Conservation (phyloP, 64 coral and sea anemone genomes). For the Montipora efflorescens region DNA sequence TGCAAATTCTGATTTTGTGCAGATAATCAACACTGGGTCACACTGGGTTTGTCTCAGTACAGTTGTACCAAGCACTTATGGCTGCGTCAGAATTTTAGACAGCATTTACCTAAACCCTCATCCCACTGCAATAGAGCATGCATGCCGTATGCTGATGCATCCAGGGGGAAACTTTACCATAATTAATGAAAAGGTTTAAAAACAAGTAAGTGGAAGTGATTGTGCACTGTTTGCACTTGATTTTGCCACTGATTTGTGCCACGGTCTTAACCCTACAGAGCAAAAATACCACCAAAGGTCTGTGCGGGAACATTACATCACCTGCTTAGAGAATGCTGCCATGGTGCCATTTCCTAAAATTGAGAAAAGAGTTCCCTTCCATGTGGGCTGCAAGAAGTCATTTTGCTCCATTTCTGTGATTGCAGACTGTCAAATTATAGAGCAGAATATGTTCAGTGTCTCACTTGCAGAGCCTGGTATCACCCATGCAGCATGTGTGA, state of each 20-base stretch:
- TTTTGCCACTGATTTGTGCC: constrained; percentile 78
- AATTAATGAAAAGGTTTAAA: constrained; percentile 73
- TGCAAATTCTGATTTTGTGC: no score
- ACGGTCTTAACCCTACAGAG: constrained; percentile 65
- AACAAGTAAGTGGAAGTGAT: constrained; percentile 58
- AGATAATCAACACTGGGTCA: no score
- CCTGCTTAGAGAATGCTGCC: constrained; percentile 51
- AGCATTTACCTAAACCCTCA: no score
- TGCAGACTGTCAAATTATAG: constrained; percentile 56
- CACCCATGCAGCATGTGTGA: no score
- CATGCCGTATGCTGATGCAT: constrained; percentile 52
- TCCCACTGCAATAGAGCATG: constrained; percentile 35
- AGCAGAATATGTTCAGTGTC: constrained; percentile 63
- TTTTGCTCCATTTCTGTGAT: constrained; percentile 45
- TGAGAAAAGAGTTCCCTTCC: constrained; percentile 48
- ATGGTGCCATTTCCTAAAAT: constrained; percentile 69
- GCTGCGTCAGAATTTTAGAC: no score
- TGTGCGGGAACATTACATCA: constrained; percentile 62
- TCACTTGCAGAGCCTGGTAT: no score
- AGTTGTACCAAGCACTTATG: no score
- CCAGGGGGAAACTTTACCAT: constrained; percentile 41
- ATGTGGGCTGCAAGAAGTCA: constrained; percentile 32
- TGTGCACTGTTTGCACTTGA: constrained; percentile 77
- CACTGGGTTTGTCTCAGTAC: no score
- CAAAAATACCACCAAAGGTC: constrained; percentile 63